Conservation (phyloP, 1,140 invertebrate genomes). For the Rhagoletis zephyria region DNA sequence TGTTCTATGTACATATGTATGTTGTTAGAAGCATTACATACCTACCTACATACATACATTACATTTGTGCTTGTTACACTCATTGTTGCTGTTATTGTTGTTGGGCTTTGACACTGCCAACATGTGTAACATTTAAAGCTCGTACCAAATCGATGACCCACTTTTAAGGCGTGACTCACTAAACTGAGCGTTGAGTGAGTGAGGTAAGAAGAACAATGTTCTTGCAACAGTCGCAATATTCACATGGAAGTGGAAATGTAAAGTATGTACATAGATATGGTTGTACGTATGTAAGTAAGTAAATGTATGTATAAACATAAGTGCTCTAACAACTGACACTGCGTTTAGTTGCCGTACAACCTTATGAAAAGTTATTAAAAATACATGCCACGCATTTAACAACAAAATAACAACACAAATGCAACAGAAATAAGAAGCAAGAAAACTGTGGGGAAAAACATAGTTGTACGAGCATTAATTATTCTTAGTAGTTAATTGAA, state of each 20-base stretch:
- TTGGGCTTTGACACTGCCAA: neutral
- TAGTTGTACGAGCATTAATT: neutral
- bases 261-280: neutral
- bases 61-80: neutral
- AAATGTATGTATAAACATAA: neutral
- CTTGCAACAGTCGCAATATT: neutral
- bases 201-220: conserved; percentile 10
- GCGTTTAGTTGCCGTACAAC: neutral
- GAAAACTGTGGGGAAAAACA: neutral
- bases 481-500: conserved; percentile 33
- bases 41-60: neutral
- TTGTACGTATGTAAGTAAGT: neutral
- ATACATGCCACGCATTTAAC: neutral
- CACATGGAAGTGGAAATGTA: neutral
- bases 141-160: conserved; percentile 35
- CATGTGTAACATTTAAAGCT: conserved; percentile 47
- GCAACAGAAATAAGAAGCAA: neutral
- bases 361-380: neutral
- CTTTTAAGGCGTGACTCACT: conserved; percentile 31
- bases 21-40: too few relatives aligned
- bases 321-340: neutral
- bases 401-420: neutral
- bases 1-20: neutral
- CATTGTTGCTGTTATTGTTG: neutral
- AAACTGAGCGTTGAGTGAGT: neutral